Base-by-base conservation (phyloP, 2,797 vertebrate species). In the Coilia nasus region DNA sequence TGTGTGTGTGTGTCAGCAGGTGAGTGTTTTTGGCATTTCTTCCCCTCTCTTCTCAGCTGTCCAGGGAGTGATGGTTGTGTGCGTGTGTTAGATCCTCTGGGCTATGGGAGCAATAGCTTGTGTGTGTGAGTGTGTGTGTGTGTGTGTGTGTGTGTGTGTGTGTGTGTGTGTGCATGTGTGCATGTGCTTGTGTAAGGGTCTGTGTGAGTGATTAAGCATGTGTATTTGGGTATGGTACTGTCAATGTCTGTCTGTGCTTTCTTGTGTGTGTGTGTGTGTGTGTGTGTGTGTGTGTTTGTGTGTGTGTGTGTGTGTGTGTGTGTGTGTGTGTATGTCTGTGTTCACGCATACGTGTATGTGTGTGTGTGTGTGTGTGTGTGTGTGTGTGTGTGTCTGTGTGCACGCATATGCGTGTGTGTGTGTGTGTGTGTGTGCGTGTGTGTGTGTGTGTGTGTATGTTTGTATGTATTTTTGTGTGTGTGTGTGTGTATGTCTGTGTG, bases 351-450 rank as follows among this genome's bases (percentile, higher is more conserved):
- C 7, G 25, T 28, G 62, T 67, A 9, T 28, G 60, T 23, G 60
- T 4, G 60, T 64, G 60, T 64, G 60, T 64, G 60, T 64, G 60
- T 64, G n/a, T 64, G n/a, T 64, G 60, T 64, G n/a, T 64, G 60
- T 64, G n/a, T 64, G n/a, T 64, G 60, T 64, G n/a, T 25, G 21
- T 62, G 21, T 62, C 19, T 62, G 21, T 62, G 59, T 62, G 59
- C 9, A 1, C n/a, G 21, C n/a, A 21, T 62, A 21, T 62, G 21
- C 9, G 21, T 62, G 59, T 62, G 19, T 59, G 57, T 15, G 14
- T 59, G 15, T 59, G 57, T 59, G 15, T 59, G 56, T 59, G 56
- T 59, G 17, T 5, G 56, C n/a, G 6, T 62, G 59, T n/a, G 5
- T 62, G 21, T 23, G 21, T 62, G 59, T 60, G 59, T 60, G 59